Conservation (phyloP, 2,113 vertebrate genomes). For the Amazona vittata region DNA sequence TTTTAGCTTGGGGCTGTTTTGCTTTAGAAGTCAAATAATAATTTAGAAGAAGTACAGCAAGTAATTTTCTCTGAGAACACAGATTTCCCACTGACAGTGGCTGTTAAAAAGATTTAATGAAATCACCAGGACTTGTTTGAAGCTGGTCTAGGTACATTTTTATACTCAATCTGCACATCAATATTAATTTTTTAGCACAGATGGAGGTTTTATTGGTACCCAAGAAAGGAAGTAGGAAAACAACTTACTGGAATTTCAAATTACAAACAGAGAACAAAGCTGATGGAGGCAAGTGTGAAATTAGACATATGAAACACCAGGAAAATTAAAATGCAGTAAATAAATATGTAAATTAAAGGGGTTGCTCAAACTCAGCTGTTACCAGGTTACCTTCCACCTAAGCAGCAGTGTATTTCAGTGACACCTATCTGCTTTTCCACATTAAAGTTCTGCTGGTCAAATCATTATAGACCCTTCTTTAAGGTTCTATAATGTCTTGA, state of each 20-base stretch:
- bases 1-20: constrained; percentile 56
- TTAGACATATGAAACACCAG: not conserved
- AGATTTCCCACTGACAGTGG: constrained; percentile 37
- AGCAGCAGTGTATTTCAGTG: not conserved
- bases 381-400: not conserved
- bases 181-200: constrained; percentile 74
- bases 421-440: not conserved
- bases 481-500: not conserved
- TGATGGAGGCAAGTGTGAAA: constrained; percentile 5
- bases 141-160: constrained; percentile 62
- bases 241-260: constrained; percentile 44
- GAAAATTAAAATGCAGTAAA: constrained; percentile 1
- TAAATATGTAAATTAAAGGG: not conserved
- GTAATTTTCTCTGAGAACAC: constrained; percentile 61
- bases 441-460: not conserved
- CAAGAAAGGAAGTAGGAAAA: constrained; percentile 48
- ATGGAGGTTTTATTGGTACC: constrained; percentile 69
- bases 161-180: constrained; percentile 64
- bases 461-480: not conserved
- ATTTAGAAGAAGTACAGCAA: constrained; percentile 60
- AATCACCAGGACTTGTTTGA: constrained; percentile 66
- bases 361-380: not conserved
- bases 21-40: constrained; percentile 48
- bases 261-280: not conserved
- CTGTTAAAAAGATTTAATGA: constrained; percentile 75